These are phyloP conservation scores for Tinea trinotella DNA, from an alignment of 2,888 invertebrate species.

Conservation along the genomic window DNA sequence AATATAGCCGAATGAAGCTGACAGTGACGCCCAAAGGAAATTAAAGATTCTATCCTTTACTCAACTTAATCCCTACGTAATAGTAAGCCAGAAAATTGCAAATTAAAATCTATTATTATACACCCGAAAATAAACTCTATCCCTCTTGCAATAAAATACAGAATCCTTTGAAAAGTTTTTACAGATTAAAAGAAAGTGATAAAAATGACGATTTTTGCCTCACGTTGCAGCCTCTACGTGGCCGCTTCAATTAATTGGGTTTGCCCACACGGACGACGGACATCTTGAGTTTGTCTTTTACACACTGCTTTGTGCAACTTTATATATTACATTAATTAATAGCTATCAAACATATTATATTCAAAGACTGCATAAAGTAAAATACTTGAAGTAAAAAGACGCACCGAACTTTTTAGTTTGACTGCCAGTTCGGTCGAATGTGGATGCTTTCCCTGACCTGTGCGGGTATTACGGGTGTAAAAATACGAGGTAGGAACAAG, in stretches of 20 bases:
- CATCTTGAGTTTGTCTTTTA: constrained; percentile 25
- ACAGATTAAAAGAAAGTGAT: constrained; percentile 33
- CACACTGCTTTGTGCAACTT: constrained; percentile 25
- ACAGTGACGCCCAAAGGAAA: constrained; percentile 58
- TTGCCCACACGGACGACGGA: constrained; percentile 41
- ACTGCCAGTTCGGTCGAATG: no score
- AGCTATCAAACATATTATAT: no score
- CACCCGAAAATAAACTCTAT: background rate
- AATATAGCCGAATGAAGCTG: constrained; percentile 34
- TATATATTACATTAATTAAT: constrained; percentile 13
- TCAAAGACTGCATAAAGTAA: no score
- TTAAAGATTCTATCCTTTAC: constrained; percentile 66
- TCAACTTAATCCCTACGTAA: constrained; percentile 48
- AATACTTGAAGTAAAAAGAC: no score
- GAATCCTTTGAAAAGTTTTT: background rate
- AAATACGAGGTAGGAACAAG: no score
- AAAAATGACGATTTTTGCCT: constrained; percentile 49
- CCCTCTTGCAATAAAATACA: background rate
- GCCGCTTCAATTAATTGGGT: constrained; percentile 50
- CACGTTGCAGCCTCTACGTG: constrained; percentile 14
- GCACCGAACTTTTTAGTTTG: no score
- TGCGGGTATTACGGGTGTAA: no score
- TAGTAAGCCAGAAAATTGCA: constrained; percentile 65
- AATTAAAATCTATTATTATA: constrained; percentile 42
- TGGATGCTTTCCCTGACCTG: no score